Base-by-base conservation (phyloP, 2,888 invertebrate species). In the Amblyteles armatorius region DNA sequence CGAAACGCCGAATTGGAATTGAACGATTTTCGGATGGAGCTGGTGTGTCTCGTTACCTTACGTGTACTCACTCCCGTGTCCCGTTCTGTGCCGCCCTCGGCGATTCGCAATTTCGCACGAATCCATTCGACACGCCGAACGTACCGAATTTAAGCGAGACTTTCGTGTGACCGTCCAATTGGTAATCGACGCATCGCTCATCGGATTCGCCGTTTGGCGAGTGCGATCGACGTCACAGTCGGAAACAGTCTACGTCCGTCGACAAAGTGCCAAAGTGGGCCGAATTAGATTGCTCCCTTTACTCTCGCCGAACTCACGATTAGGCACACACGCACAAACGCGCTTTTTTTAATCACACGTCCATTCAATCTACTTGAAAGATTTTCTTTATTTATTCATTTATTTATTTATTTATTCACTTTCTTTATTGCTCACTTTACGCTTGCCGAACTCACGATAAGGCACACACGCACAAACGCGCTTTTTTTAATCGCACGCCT, bases 61-160 rank as follows among this genome's bases (percentile, higher is more conserved):
- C n/a, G 33, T 33, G 29, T 63, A 33, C n/a, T 63, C 63, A 29
- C n/a, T 48, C 3, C 9, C 26, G 36, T 3, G 36, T 26, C 6
- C 50, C 74, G 73, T 63, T 48, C 29, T 36, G 29, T 3, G 5
- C 1, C 60, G 44, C 33, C 29, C 29, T 13, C 29, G 29, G 33
- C 65, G 29, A 65, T 65, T 76, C 50, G 74, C 74, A 65, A 76
- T 76, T 76, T 50, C 50, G 50, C 65, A 26, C 22, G 65, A 76
- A 65, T 36, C 29, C 74, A 19, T 76, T 76, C 33, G 74, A 65
- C 65, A 50, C 48, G 3, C 19, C 48, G 13, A 44, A 16, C 16
- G 29, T 33, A 63, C 29, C 29, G 7, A 29, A 74, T 60, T 63
- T 44, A 40, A 40, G 55, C 63, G 48, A 7, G 19, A 48, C 26